Evolutionary conservation across 2,888 invertebrate genomes (phyloP), one percentile per base, ranked within the genome.

Genomic region (Eilema depressum): DNA sequence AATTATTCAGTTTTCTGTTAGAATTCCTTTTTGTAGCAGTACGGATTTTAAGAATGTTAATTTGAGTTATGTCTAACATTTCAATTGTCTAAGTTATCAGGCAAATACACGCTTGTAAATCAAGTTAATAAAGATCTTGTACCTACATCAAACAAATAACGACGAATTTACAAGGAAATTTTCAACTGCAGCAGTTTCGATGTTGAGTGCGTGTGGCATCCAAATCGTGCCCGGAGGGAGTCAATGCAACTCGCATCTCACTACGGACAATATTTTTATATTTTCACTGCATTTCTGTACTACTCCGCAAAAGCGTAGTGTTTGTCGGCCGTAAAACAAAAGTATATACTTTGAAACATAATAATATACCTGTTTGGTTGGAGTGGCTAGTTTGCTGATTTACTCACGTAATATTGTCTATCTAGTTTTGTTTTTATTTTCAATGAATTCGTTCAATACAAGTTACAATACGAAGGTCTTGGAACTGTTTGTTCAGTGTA

Each of bases 241-340:
- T 78, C 82, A 76, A 86, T 90, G 91, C 89, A 88, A 86, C 85
- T 86, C 86, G 85, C 87, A 88, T 89, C 86, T 88, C 89, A 83
- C 88, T 88, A 84, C 85, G 82, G 83, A 79, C 85, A 86, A 90
- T 88, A 91, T 92, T 92, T 92, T 91, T 90, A 92, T 90, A 91
- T 91, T 91, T 91, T 86, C 87, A 88, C 85, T 89, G 88, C 87
- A 89, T 88, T 90, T 88, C 86, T 85, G 86, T 87, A 83, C 79
- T 77, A 81, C 78, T 85, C 84, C 85, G 82, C 85, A 88, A 91
- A 89, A 91, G 86, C 84, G 85, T 85, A 81, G 77, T 85, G 85
- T 89, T 89, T 90, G 88, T 86, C 83, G 80, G 84, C 83, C 82
- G 86, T 87, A 85, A 89, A 91, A 89, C 86, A 89, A 89, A 88